Evolutionary conservation across 1,140 invertebrate species (phyloP).

Genomic region (Calephelis virginiensis): DNA sequence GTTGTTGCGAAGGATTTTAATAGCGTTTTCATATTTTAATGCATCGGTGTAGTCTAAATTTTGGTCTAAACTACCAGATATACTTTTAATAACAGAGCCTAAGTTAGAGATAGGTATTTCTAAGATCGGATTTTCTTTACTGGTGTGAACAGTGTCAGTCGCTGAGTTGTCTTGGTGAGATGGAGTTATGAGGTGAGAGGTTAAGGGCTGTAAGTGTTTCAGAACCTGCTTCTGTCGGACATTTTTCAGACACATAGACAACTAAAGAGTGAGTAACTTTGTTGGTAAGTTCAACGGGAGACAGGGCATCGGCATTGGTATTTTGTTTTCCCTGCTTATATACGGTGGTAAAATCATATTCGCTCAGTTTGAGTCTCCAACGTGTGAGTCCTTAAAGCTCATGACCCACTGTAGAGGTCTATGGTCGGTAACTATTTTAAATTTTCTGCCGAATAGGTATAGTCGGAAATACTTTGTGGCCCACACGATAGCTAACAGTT

Average conservation of each 20-base stretch:
- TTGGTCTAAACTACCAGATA: too few species aligned
- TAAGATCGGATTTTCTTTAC: background rate
- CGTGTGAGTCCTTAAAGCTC: slow-evolving; percentile 19
- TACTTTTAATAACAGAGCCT: too few species aligned
- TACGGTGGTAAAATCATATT: slow-evolving; percentile 21
- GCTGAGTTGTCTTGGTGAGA: background rate
- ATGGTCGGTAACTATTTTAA: background rate
- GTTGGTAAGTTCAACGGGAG: slow-evolving; percentile 23
- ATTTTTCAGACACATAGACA: too few species aligned
- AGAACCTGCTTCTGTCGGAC: too few species aligned
- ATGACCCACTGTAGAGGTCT: slow-evolving; percentile 25
- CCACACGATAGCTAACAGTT: too few species aligned
- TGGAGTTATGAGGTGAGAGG: too few species aligned
- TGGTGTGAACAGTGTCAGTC: slow-evolving; percentile 22
- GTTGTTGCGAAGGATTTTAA: slow-evolving; percentile 1
- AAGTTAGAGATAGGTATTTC: background rate
- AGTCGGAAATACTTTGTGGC: too few species aligned
- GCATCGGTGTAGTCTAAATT: too few species aligned
- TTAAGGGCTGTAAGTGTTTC: too few species aligned
- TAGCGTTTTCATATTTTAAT: slow-evolving; percentile 1
- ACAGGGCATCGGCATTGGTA: slow-evolving; percentile 2
- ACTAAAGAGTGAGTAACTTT: too few species aligned
- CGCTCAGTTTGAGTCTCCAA: slow-evolving; percentile 25
- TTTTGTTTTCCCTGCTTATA: slow-evolving; percentile 22
- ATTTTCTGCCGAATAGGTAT: too few species aligned